phyloP scores from a whole-genome alignment of 2,797 vertebrate species.

The Dendrocincla fuliginosa region DNA sequence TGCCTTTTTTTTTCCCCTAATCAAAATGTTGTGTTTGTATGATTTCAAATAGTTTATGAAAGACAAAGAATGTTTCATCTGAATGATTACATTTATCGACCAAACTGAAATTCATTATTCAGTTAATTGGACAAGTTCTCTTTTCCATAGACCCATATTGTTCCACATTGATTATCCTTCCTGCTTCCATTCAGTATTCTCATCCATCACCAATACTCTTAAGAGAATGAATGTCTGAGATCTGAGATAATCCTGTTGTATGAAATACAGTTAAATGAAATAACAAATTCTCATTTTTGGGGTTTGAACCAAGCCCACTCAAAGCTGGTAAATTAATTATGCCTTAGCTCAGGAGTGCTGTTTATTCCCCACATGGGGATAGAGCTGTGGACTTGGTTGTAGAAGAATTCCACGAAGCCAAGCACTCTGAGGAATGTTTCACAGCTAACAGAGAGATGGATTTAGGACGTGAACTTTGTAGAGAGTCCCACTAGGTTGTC shows the following conservation, averaged over 20 bases:
- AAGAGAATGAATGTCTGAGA: background rate
- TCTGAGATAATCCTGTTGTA: background rate
- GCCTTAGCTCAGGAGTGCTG: background rate
- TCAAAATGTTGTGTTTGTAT: background rate
- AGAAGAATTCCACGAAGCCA: background rate
- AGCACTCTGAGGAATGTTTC: background rate
- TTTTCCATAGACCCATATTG: background rate
- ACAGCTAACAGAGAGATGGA: background rate
- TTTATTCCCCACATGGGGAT: background rate
- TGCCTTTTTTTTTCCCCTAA: background rate
- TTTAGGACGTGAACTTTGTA: slow-evolving; percentile 7
- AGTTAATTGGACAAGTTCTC: background rate
- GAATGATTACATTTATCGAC: background rate
- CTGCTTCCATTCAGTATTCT: background rate
- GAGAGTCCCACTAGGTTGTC: background rate
- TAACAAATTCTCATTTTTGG: slow-evolving; percentile 8
- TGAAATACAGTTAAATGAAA: background rate
- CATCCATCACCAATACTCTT: background rate
- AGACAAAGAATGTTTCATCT: background rate
- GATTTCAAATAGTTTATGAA: slow-evolving; percentile 1
- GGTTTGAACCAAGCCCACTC: background rate
- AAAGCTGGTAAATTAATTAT: background rate
- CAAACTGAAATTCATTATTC: slow-evolving; percentile 21
- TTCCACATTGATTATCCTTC: background rate
- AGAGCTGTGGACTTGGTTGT: background rate